phyloP scores from a whole-genome alignment of 2,797 vertebrate species.

The Pantherophis vulpinus region DNA sequence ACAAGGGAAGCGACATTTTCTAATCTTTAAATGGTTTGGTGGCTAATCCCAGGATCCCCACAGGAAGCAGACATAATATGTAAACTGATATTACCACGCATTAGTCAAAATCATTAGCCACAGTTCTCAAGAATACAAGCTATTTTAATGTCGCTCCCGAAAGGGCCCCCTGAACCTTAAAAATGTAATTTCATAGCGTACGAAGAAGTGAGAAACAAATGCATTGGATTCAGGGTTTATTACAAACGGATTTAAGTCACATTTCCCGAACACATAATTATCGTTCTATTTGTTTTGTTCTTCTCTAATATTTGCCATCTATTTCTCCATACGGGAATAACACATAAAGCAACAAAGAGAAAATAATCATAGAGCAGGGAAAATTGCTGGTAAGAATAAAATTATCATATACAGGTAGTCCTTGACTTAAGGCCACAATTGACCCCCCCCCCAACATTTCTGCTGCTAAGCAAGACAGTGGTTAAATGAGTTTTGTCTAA shows the following conservation, averaged over 20 bases:
- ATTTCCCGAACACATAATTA: not conserved
- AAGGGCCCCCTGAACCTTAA: not conserved
- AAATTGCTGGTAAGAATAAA: not conserved
- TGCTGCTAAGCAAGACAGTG: not conserved
- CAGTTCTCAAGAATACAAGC: not conserved
- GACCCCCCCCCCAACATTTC: not conserved
- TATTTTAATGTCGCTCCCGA: not conserved
- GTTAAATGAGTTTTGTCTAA: too few species aligned
- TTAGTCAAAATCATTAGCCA: not conserved
- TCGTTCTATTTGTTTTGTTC: not conserved
- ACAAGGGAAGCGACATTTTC: not conserved
- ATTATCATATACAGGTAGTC: not conserved
- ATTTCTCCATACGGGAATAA: not conserved
- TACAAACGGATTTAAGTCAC: too few species aligned
- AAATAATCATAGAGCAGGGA: not conserved
- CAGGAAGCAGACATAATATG: not conserved
- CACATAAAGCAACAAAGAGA: not conserved
- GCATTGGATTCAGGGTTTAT: not conserved
- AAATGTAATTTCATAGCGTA: not conserved
- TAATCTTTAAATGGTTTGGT: not conserved
- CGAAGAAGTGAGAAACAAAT: not conserved
- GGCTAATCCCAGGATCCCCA: too few species aligned
- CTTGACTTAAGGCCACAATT: accelerated
- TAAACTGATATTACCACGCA: not conserved
- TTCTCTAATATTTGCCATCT: not conserved